Conservation (phyloP, 2,888 invertebrate genomes). For the Spilarctia lutea region DNA sequence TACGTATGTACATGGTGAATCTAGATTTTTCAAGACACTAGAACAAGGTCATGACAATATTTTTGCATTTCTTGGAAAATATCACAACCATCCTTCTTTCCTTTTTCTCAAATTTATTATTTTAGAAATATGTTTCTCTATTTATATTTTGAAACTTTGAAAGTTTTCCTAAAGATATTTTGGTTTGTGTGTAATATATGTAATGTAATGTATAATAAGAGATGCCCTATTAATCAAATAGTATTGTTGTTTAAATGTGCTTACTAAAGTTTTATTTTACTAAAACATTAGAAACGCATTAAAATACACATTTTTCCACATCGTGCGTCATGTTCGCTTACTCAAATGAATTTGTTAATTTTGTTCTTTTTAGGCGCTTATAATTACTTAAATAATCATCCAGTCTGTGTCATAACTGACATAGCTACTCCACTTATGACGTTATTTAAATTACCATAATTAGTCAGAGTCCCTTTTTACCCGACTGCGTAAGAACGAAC, state of each 20-base stretch:
- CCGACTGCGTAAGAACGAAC: no score
- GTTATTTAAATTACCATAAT: background rate
- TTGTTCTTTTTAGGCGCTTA: background rate
- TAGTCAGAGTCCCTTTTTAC: background rate
- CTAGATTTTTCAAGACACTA: background rate
- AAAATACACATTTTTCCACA: background rate
- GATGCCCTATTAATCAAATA: background rate
- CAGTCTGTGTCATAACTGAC: background rate
- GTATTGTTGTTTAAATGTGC: background rate
- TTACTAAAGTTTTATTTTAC: background rate
- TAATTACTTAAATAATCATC: background rate
- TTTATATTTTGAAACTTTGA: no score
- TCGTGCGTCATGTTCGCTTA: background rate
- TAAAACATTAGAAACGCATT: background rate
- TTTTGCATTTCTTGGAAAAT: background rate
- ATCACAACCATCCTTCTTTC: background rate
- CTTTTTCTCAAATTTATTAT: no score
- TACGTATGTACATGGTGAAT: background rate
- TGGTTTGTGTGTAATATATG: background rate
- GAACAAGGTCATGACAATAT: background rate
- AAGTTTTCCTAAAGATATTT: background rate
- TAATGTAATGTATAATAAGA: background rate
- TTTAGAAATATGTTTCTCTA: no score
- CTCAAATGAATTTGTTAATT: background rate
- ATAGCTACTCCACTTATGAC: background rate